Percentiles rank a stretch among this genome's conserved stretches.
These are phyloP conservation scores for Coendou prehensilis DNA, from an alignment of 2,797 vertebrate species.

Conservation along the genomic window DNA sequence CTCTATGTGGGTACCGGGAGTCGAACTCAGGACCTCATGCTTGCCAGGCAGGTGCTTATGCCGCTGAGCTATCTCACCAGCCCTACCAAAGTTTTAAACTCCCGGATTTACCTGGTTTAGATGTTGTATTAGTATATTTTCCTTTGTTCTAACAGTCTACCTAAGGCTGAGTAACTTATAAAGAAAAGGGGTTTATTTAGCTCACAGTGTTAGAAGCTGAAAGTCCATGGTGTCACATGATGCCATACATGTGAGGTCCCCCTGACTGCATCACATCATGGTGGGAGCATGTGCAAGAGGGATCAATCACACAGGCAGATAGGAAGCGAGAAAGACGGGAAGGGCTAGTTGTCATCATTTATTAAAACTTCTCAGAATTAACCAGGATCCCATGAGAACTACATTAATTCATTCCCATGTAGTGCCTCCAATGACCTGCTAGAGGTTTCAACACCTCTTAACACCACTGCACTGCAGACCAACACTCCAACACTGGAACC, in stretches of 20 bases:
- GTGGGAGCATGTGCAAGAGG: not conserved
- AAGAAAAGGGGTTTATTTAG: not conserved
- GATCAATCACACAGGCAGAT: not conserved
- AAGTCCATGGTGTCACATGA: not conserved
- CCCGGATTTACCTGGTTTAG: not conserved
- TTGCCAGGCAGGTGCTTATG: too few species aligned
- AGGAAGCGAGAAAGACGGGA: not conserved
- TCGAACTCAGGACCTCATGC: too few species aligned
- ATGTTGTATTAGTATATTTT: not conserved
- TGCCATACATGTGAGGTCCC: not conserved
- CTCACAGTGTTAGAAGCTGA: not conserved
- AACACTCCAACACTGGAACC: not conserved
- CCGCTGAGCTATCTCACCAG: too few species aligned
- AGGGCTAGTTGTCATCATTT: not conserved
- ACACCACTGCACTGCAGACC: too few species aligned
- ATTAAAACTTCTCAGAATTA: not conserved
- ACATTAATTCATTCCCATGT: not conserved
- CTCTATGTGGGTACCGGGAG: too few species aligned
- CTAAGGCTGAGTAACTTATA: not conserved
- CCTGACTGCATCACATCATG: too few species aligned
- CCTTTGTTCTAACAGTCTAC: too few species aligned
- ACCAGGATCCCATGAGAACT: not conserved
- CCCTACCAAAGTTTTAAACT: not conserved
- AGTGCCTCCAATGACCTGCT: not conserved
- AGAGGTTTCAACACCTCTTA: not conserved